Percentiles rank a stretch among this genome's conserved stretches.
Evolutionary conservation across 1,140 invertebrate species (phyloP).

Genomic region (Drosophila lacertosa): DNA sequence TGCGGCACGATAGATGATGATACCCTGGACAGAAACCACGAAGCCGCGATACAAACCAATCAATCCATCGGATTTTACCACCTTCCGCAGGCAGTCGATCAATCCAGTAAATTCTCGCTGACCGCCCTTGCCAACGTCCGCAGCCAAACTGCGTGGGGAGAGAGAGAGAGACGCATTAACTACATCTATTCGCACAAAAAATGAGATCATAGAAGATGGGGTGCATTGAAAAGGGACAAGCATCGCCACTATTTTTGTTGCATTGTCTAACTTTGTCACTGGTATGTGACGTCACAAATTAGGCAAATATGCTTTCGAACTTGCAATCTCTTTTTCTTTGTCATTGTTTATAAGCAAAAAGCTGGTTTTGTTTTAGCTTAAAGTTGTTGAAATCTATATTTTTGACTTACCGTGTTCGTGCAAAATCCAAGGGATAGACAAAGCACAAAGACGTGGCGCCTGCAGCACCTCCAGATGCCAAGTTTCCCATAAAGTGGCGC

Average conservation of each 20-base stretch:
- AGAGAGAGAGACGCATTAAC: background rate
- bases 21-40: constrained; percentile 95
- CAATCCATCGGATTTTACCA: constrained; percentile 93
- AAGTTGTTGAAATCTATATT: background rate
- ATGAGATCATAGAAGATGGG: too few relatives aligned
- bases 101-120: constrained; percentile 94
- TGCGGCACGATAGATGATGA: constrained; percentile 93
- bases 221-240: too few relatives aligned
- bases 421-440: constrained; percentile 97
- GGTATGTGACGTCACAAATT: too few relatives aligned
- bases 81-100: constrained; percentile 93
- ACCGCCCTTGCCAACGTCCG: constrained; percentile 92
- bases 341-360: too few relatives aligned
- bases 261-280: too few relatives aligned
- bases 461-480: constrained; percentile 96
- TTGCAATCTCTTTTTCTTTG: too few relatives aligned
- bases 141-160: constrained; percentile 86
- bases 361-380: too few relatives aligned
- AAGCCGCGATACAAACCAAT: constrained; percentile 96
- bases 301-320: too few relatives aligned
- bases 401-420: constrained; percentile 88
- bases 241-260: too few relatives aligned
- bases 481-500: constrained; percentile 93
- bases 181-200: too few relatives aligned
- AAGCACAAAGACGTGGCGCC: constrained; percentile 96